Percentiles rank a stretch among this genome's conserved stretches.
Evolutionary conservation across 1,140 invertebrate genomes (phyloP).

Genomic region (Drosophila sp.): DNA sequence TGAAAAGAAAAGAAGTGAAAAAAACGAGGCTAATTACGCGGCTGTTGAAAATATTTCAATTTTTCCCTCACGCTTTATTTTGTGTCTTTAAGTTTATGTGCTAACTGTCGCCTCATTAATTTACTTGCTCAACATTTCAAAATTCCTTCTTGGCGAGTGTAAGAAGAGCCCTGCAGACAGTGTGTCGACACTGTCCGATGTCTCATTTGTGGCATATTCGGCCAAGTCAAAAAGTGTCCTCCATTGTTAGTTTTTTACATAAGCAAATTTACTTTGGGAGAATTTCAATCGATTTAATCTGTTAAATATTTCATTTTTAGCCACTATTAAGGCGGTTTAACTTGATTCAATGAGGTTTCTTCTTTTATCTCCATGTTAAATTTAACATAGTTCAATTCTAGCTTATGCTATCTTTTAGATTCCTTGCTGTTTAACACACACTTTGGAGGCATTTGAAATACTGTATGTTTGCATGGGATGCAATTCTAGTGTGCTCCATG

Average conservation of each 20-base stretch:
- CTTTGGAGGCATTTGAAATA: no score
- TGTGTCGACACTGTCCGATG: conserved; percentile 2
- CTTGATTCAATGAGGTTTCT: no score
- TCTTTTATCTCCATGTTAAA: no score
- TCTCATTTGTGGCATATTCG: background rate
- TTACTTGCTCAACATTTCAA: conserved; percentile 44
- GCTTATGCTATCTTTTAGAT: no score
- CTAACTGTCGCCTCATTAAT: conserved; percentile 77
- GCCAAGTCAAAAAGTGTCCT: background rate
- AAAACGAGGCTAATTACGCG: conserved; percentile 73
- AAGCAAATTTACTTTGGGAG: background rate
- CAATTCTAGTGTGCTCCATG: no score
- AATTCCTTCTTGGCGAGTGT: conserved; percentile 4
- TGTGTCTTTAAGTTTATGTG: conserved; percentile 28
- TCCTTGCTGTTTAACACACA: no score
- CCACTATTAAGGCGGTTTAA: no score
- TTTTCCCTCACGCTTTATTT: conserved; percentile 9
- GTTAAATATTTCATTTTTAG: no score
- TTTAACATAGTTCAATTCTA: no score
- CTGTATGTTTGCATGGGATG: no score
- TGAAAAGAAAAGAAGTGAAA: conserved; percentile 25
- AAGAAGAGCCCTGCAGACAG: conserved; percentile 17
- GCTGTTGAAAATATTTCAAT: conserved; percentile 70
- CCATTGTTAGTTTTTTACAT: background rate
- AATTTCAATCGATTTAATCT: background rate